phyloP scores from a whole-genome alignment of 1,140 invertebrate species.

The Maconellicoccus hirsutus region DNA sequence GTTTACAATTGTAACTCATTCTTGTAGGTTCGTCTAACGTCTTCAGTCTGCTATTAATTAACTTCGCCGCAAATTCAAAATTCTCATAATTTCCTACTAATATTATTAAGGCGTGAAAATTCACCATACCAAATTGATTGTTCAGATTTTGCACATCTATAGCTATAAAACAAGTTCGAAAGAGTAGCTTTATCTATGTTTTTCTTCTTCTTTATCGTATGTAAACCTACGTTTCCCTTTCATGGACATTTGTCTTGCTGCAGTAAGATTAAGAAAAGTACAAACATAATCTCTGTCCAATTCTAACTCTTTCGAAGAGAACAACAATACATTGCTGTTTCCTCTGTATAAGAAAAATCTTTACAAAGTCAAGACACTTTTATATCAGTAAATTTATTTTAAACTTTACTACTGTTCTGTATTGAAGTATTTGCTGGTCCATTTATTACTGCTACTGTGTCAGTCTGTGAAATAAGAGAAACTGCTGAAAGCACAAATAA shows the following conservation, averaged over 20 bases:
- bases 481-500: constrained; percentile 12
- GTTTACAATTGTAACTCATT: background rate
- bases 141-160: no score
- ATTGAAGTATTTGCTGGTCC: background rate
- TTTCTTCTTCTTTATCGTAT: no score
- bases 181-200: no score
- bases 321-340: background rate
- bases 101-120: no score
- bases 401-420: constrained; percentile 4
- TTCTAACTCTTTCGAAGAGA: background rate
- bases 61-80: no score
- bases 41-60: background rate
- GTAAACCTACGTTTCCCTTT: no score
- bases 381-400: constrained; percentile 10
- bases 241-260: background rate
- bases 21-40: background rate
- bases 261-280: background rate
- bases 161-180: no score
- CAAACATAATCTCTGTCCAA: constrained; percentile 1
- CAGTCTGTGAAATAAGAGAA: background rate
- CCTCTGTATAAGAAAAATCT: background rate
- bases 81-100: no score
- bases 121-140: no score
- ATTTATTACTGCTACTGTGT: constrained; percentile 9
- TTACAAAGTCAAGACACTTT: background rate